A percentile compares a stretch with the other conserved stretches of the same genome.
phyloP scores from a whole-genome alignment of 2,113 vertebrate species.

The Cyanoliseus patagonus region DNA sequence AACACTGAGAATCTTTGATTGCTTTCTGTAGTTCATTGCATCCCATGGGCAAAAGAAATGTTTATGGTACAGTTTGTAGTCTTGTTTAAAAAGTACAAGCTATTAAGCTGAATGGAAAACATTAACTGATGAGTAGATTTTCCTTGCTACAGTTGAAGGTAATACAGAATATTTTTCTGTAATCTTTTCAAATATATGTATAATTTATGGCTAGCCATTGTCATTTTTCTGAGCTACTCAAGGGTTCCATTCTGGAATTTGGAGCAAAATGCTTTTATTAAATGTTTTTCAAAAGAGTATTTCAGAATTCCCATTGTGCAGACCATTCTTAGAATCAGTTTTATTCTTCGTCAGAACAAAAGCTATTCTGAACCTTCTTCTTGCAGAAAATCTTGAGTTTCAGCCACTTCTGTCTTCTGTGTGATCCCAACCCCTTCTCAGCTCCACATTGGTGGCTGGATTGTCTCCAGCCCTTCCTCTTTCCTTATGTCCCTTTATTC shows the following conservation, averaged over 20 bases:
- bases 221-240: background rate
- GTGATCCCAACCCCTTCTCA: background rate
- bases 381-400: background rate
- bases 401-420: background rate
- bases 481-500: background rate
- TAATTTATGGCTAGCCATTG: background rate
- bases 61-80: background rate
- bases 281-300: background rate
- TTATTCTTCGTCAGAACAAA: background rate
- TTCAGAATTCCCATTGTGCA: background rate
- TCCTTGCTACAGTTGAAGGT: background rate
- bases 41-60: background rate
- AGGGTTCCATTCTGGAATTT: background rate
- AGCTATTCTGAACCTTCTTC: background rate
- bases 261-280: background rate
- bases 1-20: background rate
- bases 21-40: constrained; percentile 26
- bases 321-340: background rate
- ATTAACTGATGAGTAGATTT: background rate
- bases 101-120: background rate
- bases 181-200: background rate
- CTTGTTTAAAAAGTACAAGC: background rate
- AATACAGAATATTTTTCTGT: background rate
- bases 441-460: background rate
- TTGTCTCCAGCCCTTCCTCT: background rate